Conservation (phyloP, 2,797 vertebrate genomes). For the Ispidina picta region DNA sequence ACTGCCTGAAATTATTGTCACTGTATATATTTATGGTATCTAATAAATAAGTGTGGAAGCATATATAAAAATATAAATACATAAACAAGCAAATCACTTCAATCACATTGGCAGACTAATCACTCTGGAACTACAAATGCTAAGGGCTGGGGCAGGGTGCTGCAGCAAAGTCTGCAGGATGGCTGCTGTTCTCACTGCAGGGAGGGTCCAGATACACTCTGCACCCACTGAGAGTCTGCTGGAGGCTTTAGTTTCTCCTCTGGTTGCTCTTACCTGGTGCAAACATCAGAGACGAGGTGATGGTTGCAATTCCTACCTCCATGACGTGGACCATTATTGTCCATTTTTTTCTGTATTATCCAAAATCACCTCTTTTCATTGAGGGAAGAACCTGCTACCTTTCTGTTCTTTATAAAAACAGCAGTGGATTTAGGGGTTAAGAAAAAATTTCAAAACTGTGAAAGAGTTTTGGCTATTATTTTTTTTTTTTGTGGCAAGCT, state of each 20-base stretch:
- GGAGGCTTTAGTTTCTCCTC: not conserved
- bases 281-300: not conserved
- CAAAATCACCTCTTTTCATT: not conserved
- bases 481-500: not conserved
- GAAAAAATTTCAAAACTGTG: not conserved
- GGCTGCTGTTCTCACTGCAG: fast-evolving
- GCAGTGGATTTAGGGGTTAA: not conserved
- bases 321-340: not conserved
- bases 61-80: not conserved
- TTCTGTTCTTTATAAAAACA: not conserved
- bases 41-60: not conserved
- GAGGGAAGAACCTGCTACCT: not conserved
- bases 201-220: not conserved
- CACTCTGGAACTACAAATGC: not conserved
- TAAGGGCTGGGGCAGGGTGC: not conserved
- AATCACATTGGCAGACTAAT: not conserved
- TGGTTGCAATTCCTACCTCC: not conserved
- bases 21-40: not conserved
- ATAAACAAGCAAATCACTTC: not conserved
- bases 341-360: not conserved
- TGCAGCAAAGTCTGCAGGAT: not conserved
- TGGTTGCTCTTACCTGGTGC: not conserved
- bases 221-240: fast-evolving
- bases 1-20: not conserved
- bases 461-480: not conserved